phyloP scores from a whole-genome alignment of 2,888 invertebrate genomes.

The Hartigia nigra region DNA sequence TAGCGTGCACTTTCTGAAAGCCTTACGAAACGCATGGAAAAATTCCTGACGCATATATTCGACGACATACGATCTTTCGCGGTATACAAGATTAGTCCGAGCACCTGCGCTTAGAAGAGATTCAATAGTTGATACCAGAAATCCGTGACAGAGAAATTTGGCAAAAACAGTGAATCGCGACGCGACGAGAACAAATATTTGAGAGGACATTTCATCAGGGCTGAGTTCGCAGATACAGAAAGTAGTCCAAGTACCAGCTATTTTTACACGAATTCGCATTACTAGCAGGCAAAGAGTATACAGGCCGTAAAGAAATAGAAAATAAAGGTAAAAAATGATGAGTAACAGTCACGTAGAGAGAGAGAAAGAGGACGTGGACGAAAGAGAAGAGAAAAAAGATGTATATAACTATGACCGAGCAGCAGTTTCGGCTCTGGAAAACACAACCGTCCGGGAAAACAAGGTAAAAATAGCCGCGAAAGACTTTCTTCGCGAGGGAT shows the following conservation, averaged over 20 bases:
- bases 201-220: constrained; percentile 5
- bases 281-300: constrained; percentile 25
- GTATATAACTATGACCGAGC: constrained; percentile 21
- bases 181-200: constrained; percentile 2
- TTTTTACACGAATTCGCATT: constrained; percentile 56
- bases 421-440: constrained; percentile 46
- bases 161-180: too few species aligned
- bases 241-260: constrained; percentile 44
- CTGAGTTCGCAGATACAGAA: constrained; percentile 15
- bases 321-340: too few species aligned
- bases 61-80: too few species aligned
- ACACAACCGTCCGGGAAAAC: constrained; percentile 45
- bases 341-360: not conserved
- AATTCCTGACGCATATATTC: too few species aligned
- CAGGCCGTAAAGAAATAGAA: not conserved
- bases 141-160: too few species aligned
- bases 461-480: constrained; percentile 51
- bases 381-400: too few species aligned
- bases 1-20: too few species aligned
- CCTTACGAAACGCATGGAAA: too few species aligned
- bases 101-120: too few species aligned
- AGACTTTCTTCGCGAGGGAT: constrained; percentile 40
- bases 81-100: too few species aligned
- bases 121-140: too few species aligned
- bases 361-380: not conserved